Percentiles rank a stretch among this genome's conserved stretches.
phyloP scores from a whole-genome alignment of 2,888 invertebrate genomes.

The Malthinus seriepunctatus region DNA sequence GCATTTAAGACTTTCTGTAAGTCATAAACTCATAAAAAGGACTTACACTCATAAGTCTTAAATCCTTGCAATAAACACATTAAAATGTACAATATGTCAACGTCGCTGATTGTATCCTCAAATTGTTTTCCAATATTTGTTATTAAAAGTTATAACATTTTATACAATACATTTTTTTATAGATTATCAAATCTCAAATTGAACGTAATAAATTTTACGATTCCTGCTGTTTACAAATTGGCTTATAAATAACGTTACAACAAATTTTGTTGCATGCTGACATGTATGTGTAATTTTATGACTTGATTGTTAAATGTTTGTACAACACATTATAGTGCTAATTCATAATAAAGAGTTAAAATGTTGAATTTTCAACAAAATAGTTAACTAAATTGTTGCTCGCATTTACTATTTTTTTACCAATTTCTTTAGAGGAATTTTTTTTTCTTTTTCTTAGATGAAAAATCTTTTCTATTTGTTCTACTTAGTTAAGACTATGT shows the following conservation, averaged over 20 bases:
- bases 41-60: background rate
- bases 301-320: background rate
- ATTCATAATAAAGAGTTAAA: too few relatives aligned
- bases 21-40: too few relatives aligned
- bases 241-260: constrained; percentile 6
- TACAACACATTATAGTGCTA: background rate
- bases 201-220: constrained; percentile 4
- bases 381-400: too few relatives aligned
- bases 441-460: too few relatives aligned
- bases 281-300: constrained; percentile 1
- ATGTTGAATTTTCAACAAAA: too few relatives aligned
- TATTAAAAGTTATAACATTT: constrained; percentile 4
- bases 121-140: constrained; percentile 6
- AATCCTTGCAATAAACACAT: background rate
- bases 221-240: constrained; percentile 6
- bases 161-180: constrained; percentile 2
- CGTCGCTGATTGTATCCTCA: background rate
- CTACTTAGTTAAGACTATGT: too few relatives aligned
- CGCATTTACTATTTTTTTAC: too few relatives aligned
- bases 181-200: constrained; percentile 6
- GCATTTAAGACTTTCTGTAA: too few relatives aligned
- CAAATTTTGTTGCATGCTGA: constrained; percentile 5
- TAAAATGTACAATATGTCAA: constrained; percentile 2
- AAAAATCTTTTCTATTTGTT: too few relatives aligned
- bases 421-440: too few relatives aligned